Conservation (phyloP, 1,140 invertebrate genomes). For the Bacillus rossius region DNA sequence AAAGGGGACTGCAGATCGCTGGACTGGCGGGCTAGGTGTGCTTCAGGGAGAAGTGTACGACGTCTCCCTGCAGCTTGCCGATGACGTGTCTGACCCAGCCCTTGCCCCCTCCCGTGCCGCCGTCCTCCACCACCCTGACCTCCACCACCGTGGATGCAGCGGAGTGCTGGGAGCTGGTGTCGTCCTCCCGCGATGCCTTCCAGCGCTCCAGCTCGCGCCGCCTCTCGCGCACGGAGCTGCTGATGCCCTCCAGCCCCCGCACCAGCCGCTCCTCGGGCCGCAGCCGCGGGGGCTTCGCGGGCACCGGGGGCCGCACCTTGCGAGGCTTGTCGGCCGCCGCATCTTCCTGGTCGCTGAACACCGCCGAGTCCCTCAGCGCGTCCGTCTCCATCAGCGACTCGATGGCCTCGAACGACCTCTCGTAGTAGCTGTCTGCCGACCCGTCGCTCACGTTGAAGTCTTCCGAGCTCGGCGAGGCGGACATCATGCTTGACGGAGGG, state of each 20-base stretch:
- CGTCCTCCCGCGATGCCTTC: slow-evolving; percentile 33
- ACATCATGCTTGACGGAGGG: not conserved
- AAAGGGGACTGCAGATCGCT: too few species aligned
- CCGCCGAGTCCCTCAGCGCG: slow-evolving; percentile 73
- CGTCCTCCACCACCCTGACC: slow-evolving; percentile 20
- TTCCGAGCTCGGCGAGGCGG: not conserved
- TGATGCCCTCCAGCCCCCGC: slow-evolving; percentile 20
- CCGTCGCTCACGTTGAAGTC: slow-evolving; percentile 29
- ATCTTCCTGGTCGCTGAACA: slow-evolving; percentile 71
- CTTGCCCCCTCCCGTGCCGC: slow-evolving; percentile 26
- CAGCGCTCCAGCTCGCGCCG: slow-evolving; percentile 31
- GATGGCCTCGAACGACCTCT: slow-evolving; percentile 68
- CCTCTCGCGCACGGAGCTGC: slow-evolving; percentile 29
- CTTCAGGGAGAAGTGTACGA: too few species aligned
- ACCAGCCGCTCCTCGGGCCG: not conserved
- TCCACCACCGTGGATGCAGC: slow-evolving; percentile 43
- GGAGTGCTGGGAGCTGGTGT: slow-evolving; percentile 42
- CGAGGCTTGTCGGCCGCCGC: slow-evolving; percentile 16
- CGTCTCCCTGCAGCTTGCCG: slow-evolving; percentile 41
- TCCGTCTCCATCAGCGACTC: slow-evolving; percentile 54
- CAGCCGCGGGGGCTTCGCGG: slow-evolving; percentile 30
- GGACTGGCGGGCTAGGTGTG: too few species aligned
- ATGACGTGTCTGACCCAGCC: slow-evolving; percentile 49
- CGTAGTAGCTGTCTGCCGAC: slow-evolving; percentile 62
- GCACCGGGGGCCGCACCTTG: slow-evolving; percentile 40